Conservation (phyloP, 2,888 invertebrate species). For the Agrochola lychnidis region DNA sequence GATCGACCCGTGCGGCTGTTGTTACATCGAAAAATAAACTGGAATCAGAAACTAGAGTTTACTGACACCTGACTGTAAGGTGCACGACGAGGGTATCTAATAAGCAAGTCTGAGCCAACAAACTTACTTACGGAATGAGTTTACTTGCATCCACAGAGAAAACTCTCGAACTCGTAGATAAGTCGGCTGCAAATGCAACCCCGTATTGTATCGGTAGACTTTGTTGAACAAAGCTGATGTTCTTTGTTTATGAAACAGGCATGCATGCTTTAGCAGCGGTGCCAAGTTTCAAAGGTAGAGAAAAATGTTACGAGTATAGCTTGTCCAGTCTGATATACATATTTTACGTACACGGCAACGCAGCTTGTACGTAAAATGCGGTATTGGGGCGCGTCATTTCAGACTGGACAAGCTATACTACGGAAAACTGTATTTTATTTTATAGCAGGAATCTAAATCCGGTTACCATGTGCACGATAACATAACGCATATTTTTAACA, state of each 20-base stretch:
- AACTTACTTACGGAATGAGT: conserved; percentile 60
- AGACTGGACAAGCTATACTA: not conserved
- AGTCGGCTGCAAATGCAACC: conserved; percentile 43
- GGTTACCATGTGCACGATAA: not conserved
- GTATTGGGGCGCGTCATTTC: no score
- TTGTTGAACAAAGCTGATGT: conserved; percentile 33
- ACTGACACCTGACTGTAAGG: conserved; percentile 38
- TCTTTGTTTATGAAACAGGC: conserved; percentile 33
- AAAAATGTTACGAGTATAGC: not conserved
- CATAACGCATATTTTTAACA: not conserved
- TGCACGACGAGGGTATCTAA: conserved; percentile 49
- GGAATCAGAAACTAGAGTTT: conserved; percentile 29
- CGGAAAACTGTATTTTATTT: not conserved
- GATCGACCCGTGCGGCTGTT: no score
- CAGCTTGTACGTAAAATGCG: no score
- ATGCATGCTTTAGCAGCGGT: not conserved
- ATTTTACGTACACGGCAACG: no score
- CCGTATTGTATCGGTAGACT: conserved; percentile 49
- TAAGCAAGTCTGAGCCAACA: conserved; percentile 53
- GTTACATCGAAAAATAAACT: conserved; percentile 35
- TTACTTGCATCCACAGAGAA: conserved; percentile 49
- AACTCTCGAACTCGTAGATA: conserved; percentile 44
- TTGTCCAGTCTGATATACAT: no score
- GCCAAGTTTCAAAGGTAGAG: conserved; percentile 13
- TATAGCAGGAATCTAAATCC: not conserved